A percentile compares a stretch with the other conserved stretches of the same genome.
Conservation (phyloP, 2,113 vertebrate species). For the Pyrgilauda ruficollis region DNA sequence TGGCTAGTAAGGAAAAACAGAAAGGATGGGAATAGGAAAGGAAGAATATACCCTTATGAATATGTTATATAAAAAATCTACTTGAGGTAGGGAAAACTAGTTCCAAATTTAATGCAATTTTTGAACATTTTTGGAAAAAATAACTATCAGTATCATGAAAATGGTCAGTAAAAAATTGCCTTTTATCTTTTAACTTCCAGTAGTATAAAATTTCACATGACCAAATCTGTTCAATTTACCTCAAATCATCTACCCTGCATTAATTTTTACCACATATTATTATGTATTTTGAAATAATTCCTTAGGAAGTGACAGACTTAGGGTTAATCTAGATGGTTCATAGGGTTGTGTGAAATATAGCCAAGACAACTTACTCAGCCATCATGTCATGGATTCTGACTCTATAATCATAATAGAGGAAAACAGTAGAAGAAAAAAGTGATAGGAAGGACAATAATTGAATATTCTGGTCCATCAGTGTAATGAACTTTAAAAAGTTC, state of each 20-base stretch:
- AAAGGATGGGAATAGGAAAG: not conserved
- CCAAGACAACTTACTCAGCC: not conserved
- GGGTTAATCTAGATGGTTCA: not conserved
- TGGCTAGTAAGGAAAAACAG: not conserved
- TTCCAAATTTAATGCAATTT: not conserved
- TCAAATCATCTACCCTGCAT: not conserved
- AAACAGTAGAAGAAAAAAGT: not conserved
- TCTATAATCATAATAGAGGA: not conserved
- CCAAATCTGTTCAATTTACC: not conserved
- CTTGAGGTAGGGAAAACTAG: not conserved
- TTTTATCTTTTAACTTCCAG: not conserved
- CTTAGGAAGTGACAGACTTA: not conserved
- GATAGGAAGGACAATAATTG: not conserved
- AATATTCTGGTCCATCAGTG: not conserved
- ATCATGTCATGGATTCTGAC: not conserved
- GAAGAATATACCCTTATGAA: not conserved
- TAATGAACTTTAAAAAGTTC: not conserved
- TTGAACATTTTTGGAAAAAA: not conserved
- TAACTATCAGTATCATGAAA: not conserved
- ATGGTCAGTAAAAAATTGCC: not conserved
- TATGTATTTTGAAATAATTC: not conserved
- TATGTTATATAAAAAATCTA: not conserved
- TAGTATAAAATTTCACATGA: not conserved
- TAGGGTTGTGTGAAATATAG: not conserved
- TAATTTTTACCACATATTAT: not conserved